Evolutionary conservation across 1,140 invertebrate species (phyloP).

Genomic region (Panagrolaimus sp.): DNA sequence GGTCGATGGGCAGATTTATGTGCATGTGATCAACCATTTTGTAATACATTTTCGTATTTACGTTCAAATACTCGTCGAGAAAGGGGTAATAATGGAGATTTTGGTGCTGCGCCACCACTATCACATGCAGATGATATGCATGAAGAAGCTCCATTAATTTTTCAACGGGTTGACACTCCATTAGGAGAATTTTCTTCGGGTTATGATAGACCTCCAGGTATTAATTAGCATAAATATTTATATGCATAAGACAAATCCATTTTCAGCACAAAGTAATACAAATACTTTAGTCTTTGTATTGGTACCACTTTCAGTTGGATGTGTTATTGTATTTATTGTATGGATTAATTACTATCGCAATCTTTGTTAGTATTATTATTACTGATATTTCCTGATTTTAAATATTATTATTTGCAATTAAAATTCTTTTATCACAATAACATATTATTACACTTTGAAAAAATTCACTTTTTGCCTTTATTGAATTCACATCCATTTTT

Average conservation of each 20-base stretch:
- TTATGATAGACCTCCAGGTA: constrained; percentile 13
- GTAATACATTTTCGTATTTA: constrained; percentile 44
- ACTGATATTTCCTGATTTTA: not conserved
- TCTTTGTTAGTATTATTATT: constrained; percentile 34
- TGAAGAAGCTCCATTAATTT: constrained; percentile 16
- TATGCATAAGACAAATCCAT: too few species aligned
- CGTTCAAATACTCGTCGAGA: constrained; percentile 14
- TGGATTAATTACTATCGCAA: constrained; percentile 49
- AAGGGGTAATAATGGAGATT: not conserved
- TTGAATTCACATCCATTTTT: too few species aligned
- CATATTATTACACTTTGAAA: too few species aligned
- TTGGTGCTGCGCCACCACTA: constrained; percentile 11
- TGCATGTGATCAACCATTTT: constrained; percentile 36
- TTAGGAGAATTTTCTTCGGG: constrained; percentile 20
- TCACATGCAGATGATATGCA: constrained; percentile 17
- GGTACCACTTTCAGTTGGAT: constrained; percentile 44
- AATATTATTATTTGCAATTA: too few species aligned
- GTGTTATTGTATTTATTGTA: constrained; percentile 40
- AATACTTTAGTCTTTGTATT: constrained; percentile 43
- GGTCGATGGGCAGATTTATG: constrained; percentile 42
- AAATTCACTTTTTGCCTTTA: too few species aligned
- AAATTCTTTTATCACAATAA: too few species aligned
- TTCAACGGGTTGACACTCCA: constrained; percentile 27
- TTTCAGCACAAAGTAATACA: constrained; percentile 21
- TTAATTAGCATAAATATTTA: too few species aligned